Conservation (phyloP, 2,888 invertebrate species). For the Aphelenchoides bicaudatus region DNA sequence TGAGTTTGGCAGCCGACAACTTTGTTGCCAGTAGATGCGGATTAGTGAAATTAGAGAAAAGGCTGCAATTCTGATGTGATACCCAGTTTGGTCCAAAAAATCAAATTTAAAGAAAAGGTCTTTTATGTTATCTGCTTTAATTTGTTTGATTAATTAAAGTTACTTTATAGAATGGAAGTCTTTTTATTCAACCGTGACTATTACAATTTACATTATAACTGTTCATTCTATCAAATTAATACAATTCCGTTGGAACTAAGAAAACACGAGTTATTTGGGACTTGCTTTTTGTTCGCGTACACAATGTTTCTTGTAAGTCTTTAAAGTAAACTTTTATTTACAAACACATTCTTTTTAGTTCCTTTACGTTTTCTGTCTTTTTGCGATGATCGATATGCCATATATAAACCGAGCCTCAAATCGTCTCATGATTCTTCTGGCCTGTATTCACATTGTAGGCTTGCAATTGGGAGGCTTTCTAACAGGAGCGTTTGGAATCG, state of each 20-base stretch:
- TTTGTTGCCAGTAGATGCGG: no score
- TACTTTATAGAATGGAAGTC: conserved; percentile 1
- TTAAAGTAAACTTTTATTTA: no score
- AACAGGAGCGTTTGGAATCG: neutral
- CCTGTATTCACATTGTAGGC: neutral
- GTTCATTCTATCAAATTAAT: neutral
- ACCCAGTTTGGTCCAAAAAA: no score
- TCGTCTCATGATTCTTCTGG: neutral
- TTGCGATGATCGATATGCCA: neutral
- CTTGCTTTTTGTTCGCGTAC: neutral
- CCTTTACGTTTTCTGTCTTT: neutral
- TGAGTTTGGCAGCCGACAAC: no score
- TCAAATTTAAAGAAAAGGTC: no score
- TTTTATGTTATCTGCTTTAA: no score
- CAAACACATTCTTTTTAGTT: no score
- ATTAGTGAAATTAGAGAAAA: no score
- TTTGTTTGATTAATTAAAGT: no score
- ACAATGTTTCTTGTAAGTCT: neutral
- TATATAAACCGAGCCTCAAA: neutral
- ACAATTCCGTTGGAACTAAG: neutral
- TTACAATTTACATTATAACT: neutral
- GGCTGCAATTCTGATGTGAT: no score
- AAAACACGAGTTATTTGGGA: neutral
- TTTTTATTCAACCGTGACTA: neutral
- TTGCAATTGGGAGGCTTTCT: neutral